phyloP scores from a whole-genome alignment of 2,888 invertebrate genomes.

The Macrosiphum euphorbiae region DNA sequence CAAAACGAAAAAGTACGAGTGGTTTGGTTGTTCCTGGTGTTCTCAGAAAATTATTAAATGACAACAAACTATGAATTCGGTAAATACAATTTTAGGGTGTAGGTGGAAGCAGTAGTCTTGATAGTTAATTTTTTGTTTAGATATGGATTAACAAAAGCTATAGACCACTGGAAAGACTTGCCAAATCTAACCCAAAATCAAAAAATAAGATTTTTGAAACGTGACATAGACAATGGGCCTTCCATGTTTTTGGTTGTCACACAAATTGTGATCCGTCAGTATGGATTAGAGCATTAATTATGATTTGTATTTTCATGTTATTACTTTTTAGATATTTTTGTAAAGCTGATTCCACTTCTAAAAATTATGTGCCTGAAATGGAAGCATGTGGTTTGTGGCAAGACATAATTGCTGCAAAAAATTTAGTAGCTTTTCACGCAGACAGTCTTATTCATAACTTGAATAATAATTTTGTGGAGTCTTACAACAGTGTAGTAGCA shows the following conservation, averaged over 20 bases:
- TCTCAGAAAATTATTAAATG: not conserved
- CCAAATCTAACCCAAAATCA: not conserved
- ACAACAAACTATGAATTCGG: not conserved
- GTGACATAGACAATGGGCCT: not conserved
- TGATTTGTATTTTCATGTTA: too few relatives aligned
- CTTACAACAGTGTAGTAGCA: not conserved
- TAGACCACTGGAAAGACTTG: slow-evolving; percentile 11
- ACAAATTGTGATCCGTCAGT: not conserved
- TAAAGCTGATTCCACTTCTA: not conserved
- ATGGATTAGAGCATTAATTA: too few relatives aligned
- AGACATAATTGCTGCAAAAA: slow-evolving; percentile 9
- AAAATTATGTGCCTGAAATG: slow-evolving; percentile 15
- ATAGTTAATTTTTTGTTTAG: not conserved
- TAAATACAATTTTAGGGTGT: not conserved
- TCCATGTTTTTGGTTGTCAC: not conserved
- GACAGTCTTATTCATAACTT: not conserved
- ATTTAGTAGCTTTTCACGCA: not conserved
- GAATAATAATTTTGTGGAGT: slow-evolving; percentile 32
- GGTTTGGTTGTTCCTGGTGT: not conserved
- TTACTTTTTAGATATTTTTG: not conserved
- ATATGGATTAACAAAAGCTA: too few relatives aligned
- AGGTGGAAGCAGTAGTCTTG: not conserved
- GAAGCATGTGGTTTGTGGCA: slow-evolving; percentile 9
- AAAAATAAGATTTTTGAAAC: slow-evolving; percentile 8
- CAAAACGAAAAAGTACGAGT: slow-evolving; percentile 18